Base-by-base conservation (phyloP, 2,888 invertebrate species). In the Cerceris rybyensis region DNA sequence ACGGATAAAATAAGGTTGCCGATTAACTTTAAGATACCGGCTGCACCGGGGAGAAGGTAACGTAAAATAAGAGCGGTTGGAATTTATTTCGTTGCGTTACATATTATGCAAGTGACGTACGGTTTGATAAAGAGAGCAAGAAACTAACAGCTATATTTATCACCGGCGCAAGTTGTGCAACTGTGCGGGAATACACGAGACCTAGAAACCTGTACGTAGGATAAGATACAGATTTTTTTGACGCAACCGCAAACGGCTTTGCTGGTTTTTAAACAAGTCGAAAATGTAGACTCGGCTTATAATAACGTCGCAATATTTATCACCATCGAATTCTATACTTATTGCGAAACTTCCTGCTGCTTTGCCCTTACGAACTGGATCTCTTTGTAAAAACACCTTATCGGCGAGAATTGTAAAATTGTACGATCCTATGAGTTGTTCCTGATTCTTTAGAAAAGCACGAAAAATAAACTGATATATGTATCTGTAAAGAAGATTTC, bases 81-180 rank as follows among this genome's bases (percentile, higher is more conserved):
- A 78, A 78, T 78, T 78, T 74, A 78, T 78, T 70, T 70, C 66
- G 70, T 70, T 60, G 77, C 73, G 70, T 74, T 63, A 66, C 74
- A 70, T 67, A 78, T 78, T 78, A 78, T 74, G 70, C 77, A 78
- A 74, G 77, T 74, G 77, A 78, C 78, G 68, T 64, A 46, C 64
- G 52, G 67, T 72, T 75, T 76, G 78, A 79, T 79, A 79, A 72
- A 76, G 75, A 71, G 71, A 72, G 75, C 75, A 71, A 79, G 78
- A 76, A 76, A 72, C 71, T 75, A 72, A 64, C 64, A 59, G 70
- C 72, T 79, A 79, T 79, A 75, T 75, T 75, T 79, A 72, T 76
- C 69, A 64, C 58, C 65, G 69, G 64, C 42, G 69, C 71, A 50
- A 60, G 64, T 79, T 71, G 78, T 72, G 68, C 75, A 79, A 72